Base-by-base conservation (phyloP, 2,113 vertebrate species). In the Orcinus orca region DNA sequence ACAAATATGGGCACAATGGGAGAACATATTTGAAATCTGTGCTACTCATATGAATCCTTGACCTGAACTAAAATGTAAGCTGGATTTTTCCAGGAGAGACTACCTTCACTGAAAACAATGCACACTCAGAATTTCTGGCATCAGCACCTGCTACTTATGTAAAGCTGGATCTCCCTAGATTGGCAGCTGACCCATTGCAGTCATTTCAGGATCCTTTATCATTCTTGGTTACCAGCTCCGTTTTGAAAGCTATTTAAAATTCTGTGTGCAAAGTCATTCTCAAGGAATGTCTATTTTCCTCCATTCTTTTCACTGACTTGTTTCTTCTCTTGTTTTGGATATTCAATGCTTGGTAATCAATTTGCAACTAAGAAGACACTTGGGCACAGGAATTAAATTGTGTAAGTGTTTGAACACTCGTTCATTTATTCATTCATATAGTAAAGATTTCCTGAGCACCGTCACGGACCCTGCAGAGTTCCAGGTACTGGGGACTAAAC, bases 181-280 rank as follows among this genome's bases (percentile, higher is more conserved):
- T 36, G 79, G 55, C 3, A 11, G 1, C 53, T 53, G 41, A 44
- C 2, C 11, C n/a, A 21, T 2, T 41, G 47, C 0, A 1, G 13
- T 62, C 26, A 70, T 60, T 29, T 70, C 50, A 62, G n/a, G 53
- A 89, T 41, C 26, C n/a, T 83, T 50, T n/a, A 23, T 70, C 29
- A 84, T 11, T 47, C 31, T 76, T 23, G 31, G 91, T 68, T 71
- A 84, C 23, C 36, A 74, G 23, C 47, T 62, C 47, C 4, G 0
- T 58, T 81, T 38, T 33, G 14, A 36, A 74, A 92, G 36, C 41
- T 55, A 4, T 25, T 70, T 89, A 33, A 68, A 33, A 14, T 41
- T 87, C 65, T 29, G 47, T 53, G 53, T 31, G 73, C 31, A 87
- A 76, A 86, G 38, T 21, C 25, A 41, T 91, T 67, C 25, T 74